Evolutionary conservation across 2,113 vertebrate genomes (phyloP), one percentile per base, ranked within the genome.

Genomic region (Phylloscopus trochilus): DNA sequence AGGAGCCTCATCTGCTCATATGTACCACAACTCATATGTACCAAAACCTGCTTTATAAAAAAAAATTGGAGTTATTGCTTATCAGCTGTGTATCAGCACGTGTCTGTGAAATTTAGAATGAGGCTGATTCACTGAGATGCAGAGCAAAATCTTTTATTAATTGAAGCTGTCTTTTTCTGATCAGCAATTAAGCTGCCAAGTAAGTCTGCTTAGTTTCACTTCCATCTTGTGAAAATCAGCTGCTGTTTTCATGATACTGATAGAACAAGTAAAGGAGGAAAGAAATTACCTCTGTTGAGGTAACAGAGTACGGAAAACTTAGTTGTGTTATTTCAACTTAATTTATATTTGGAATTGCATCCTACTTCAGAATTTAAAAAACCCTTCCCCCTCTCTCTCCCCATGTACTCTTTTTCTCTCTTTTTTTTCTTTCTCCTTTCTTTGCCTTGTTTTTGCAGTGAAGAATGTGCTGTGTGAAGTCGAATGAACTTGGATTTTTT

Each of bases 401-500:
- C 2, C 3, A 1, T 60, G 13, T 35, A 35, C 11, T 69, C 17
- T 41, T 37, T 51, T 35, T 81, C 14, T 53, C 7, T 58, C 2
- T 58, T 41, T 31, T 68, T 59, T 46, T 20, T 4, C 15, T 33
- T 7, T 37, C 7, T 14, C 56, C 20, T 87, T 87, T 76, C 27
- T 83, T 7, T 87, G 21, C 24, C 18, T 63, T 73, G 11, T 90
- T 94, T 92, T 76, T 90, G 33, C 33, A 76, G 28, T 31, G n/a
- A 85, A 85, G 58, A 79, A 83, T 85, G 43, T 4, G 2, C 35
- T 89, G 35, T 89, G 66, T 78, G 46, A 79, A 91, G 75, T 92
- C 78, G 83, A 83, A 89, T 87, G 56, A 87, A 75, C 69, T 91
- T 43, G 35, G 41, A 84, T 91, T 41, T 41, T 94, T 94, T 47